Base-by-base conservation (phyloP, 2,113 vertebrate genomes). In the Takifugu bimaculatus region DNA sequence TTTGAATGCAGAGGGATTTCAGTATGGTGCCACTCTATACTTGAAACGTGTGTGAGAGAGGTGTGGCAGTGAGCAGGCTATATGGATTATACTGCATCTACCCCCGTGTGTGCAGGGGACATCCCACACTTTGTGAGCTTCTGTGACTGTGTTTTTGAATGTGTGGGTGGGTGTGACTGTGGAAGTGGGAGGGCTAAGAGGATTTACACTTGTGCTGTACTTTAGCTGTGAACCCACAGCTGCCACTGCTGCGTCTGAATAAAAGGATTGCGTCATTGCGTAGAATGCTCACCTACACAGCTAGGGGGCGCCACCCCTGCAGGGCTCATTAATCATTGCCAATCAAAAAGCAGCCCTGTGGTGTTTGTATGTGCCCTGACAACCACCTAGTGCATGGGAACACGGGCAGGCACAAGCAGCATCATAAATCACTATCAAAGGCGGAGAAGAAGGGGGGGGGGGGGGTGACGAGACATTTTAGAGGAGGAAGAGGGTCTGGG, bases 321-420 rank as follows among this genome's bases (percentile, higher is more conserved):
- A 13, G 83, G 72, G 79, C 79, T 85, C 87, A 90, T 91, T 87
- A 88, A 90, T 91, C 88, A 90, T 61, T 54, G 66, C 61, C 75
- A 71, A 87, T 90, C 88, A 87, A 85, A 87, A 88, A 83, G 81
- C 82, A 77, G 74, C 78, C 71, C 80, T 79, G 79, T 75, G 56
- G 65, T 69, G 82, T 70, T 74, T 76, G 71, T 82, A 70, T 60
- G 68, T 50, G 71, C 68, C 83, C 85, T 27, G 62, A 68, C 53
- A 81, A 82, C 87, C 87, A 86, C 84, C 89, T 83, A 89, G 77
- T 56, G 87, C 87, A 89, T 87, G 88, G 87, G 85, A 90, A 90
- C 81, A 84, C 69, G 65, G 76, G 63, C 63, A 49, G 60, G 67
- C 65, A 77, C 67, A 78, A 82, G 67, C 63, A 78, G 63, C 50